phyloP scores from a whole-genome alignment of 1,140 invertebrate species.

The Lineus longissimus region DNA sequence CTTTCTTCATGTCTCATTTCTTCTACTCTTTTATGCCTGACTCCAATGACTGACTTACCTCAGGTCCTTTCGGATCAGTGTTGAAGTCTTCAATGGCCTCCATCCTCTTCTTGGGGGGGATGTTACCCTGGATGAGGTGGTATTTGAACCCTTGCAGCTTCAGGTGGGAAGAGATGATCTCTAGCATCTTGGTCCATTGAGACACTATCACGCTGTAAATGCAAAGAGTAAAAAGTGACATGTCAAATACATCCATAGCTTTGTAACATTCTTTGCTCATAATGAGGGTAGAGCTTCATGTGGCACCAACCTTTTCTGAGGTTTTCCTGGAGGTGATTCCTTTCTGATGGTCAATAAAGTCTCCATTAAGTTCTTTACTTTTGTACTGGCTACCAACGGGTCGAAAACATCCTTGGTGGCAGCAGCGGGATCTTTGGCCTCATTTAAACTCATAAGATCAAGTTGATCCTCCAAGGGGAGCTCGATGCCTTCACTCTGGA shows the following conservation, averaged over 20 bases:
- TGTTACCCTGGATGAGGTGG: constrained; percentile 65
- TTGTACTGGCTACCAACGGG: background rate
- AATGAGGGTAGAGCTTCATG: too few relatives aligned
- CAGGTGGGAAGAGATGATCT: constrained; percentile 65
- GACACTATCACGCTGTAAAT: constrained; percentile 70
- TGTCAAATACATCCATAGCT: too few relatives aligned
- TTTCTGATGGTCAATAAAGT: background rate
- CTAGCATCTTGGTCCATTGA: constrained; percentile 77
- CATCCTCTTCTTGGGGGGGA: constrained; percentile 42
- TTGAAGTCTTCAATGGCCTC: constrained; percentile 69
- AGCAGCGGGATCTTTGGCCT: constrained; percentile 31
- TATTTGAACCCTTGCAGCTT: constrained; percentile 55
- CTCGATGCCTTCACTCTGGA: constrained; percentile 50
- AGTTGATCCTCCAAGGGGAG: constrained; percentile 63
- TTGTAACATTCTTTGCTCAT: too few relatives aligned
- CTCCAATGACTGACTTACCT: constrained; percentile 41
- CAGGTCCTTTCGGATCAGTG: constrained; percentile 55
- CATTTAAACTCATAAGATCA: constrained; percentile 59
- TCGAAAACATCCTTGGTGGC: background rate
- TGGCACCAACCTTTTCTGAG: background rate
- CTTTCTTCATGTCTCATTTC: too few relatives aligned
- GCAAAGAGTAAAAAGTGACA: background rate
- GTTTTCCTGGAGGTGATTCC: background rate
- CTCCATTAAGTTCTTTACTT: constrained; percentile 4
- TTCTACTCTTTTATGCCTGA: too few relatives aligned